These are phyloP conservation scores for Carpatolechia fugitivella DNA, from an alignment of 2,888 invertebrate species.

Conservation along the genomic window DNA sequence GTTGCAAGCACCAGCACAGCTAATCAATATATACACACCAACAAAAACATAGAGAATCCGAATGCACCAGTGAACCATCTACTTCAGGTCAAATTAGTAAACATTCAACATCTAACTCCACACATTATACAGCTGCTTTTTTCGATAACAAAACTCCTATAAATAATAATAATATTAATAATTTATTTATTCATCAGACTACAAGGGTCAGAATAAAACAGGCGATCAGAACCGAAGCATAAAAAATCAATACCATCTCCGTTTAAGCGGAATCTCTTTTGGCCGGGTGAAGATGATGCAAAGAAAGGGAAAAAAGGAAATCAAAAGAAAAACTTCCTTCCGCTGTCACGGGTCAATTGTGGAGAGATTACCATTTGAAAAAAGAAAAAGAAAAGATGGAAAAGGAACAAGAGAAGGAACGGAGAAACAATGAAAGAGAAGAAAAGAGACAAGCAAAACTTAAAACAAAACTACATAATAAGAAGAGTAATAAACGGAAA, in stretches of 20 bases:
- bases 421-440: conserved; percentile 10
- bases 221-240: too few relatives aligned
- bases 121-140: too few relatives aligned
- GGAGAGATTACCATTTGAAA: conserved; percentile 5
- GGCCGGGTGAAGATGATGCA: conserved; percentile 9
- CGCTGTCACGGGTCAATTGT: conserved; percentile 6
- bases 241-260: conserved; percentile 9
- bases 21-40: too few relatives aligned
- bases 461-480: background rate
- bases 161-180: too few relatives aligned
- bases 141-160: too few relatives aligned
- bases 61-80: too few relatives aligned
- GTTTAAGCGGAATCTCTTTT: conserved; percentile 7
- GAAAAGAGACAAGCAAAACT: conserved; percentile 11
- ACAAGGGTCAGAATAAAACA: too few relatives aligned
- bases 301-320: conserved; percentile 7
- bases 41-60: too few relatives aligned
- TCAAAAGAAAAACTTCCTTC: conserved; percentile 4
- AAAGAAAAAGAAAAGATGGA: conserved; percentile 9
- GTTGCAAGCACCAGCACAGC: too few relatives aligned
- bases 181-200: too few relatives aligned
- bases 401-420: conserved; percentile 11
- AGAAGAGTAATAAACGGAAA: background rate
- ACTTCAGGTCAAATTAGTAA: too few relatives aligned
- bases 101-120: too few relatives aligned